These are phyloP conservation scores for Cichladusa arquata DNA, from an alignment of 2,113 vertebrate species.

Conservation along the genomic window DNA sequence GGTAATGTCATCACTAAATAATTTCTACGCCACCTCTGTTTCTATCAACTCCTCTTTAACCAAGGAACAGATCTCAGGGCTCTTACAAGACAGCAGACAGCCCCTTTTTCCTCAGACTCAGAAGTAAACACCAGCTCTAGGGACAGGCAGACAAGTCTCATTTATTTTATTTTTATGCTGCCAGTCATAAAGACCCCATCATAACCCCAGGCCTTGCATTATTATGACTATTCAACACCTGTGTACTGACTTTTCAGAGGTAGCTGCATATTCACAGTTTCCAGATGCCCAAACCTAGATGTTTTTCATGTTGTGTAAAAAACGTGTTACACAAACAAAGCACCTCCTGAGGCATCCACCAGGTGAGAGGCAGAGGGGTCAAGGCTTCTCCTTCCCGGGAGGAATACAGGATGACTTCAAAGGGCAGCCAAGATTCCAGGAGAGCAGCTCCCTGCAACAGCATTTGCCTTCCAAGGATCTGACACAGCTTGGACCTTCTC, in stretches of 20 bases:
- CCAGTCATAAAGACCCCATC: not conserved
- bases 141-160: not conserved
- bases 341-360: not conserved
- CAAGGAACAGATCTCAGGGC: not conserved
- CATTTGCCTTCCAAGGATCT: not conserved
- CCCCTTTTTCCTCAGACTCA: not conserved
- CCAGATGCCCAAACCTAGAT: not conserved
- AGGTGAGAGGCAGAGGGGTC: not conserved
- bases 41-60: not conserved
- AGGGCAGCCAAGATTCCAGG: not conserved
- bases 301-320: not conserved
- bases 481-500: not conserved
- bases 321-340: fast-evolving
- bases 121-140: not conserved
- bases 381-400: not conserved
- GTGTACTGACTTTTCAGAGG: not conserved
- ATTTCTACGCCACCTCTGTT: not conserved
- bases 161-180: not conserved
- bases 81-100: not conserved
- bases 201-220: not conserved
- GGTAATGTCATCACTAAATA: not conserved
- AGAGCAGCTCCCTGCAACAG: fast-evolving
- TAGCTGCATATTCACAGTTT: not conserved
- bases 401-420: not conserved
- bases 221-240: not conserved